A percentile compares a stretch with the other conserved stretches of the same genome.
Conservation (phyloP, 2,113 vertebrate species). For the Zosterops pallidus region DNA sequence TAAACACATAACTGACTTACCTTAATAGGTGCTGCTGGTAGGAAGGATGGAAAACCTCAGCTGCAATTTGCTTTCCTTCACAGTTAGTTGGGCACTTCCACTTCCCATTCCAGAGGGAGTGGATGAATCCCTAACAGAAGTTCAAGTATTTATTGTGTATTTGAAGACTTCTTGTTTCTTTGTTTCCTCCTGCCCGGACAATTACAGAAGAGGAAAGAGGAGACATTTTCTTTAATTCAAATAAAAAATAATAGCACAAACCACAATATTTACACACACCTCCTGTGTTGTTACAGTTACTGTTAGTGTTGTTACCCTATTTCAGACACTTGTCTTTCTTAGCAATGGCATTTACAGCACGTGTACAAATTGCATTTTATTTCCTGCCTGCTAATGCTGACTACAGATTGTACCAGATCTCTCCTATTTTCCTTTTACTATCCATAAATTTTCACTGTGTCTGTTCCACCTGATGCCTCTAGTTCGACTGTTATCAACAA, state of each 20-base stretch:
- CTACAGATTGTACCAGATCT: not conserved
- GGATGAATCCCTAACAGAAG: not conserved
- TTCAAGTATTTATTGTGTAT: not conserved
- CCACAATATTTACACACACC: not conserved
- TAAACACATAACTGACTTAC: not conserved
- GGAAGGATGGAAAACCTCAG: not conserved
- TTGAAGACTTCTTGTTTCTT: not conserved
- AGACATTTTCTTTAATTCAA: not conserved
- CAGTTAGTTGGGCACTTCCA: not conserved
- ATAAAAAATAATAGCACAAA: not conserved
- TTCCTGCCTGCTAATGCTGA: not conserved
- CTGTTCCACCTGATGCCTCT: not conserved
- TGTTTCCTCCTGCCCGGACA: not conserved
- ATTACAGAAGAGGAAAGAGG: not conserved
- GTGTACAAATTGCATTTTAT: not conserved
- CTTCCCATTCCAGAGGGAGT: not conserved
- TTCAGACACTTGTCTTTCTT: not conserved
- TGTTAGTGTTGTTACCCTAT: not conserved
- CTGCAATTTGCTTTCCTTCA: not conserved
- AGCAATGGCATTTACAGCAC: not conserved
- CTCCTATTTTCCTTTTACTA: not conserved
- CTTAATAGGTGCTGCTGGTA: not conserved
- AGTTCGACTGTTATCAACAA: accelerated
- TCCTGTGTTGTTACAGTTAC: not conserved
- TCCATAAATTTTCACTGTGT: not conserved